Evolutionary conservation across 2,888 invertebrate species (phyloP).

Genomic region (Scaptomyza cyrtandrae): DNA sequence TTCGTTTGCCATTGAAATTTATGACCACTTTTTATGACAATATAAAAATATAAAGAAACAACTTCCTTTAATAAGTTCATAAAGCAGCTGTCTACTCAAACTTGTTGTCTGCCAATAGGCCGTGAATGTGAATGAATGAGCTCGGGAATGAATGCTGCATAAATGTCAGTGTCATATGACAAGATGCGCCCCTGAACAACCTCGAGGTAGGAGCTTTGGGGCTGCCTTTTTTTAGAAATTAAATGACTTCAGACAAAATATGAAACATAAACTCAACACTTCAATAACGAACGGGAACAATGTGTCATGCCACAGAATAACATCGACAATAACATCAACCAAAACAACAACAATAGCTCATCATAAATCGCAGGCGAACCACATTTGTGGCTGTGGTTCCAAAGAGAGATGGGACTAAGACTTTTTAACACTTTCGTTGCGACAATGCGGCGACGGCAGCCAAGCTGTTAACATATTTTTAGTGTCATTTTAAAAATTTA

Average conservation of each 20-base stretch:
- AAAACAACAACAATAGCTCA: slow-evolving; percentile 35
- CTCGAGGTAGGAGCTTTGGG: slow-evolving; percentile 15
- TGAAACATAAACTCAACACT: slow-evolving; percentile 68
- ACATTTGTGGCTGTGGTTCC: slow-evolving; percentile 49
- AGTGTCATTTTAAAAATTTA: slow-evolving; percentile 81
- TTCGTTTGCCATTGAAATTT: slow-evolving; percentile 16
- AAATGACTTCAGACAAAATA: slow-evolving; percentile 63
- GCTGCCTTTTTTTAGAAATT: slow-evolving; percentile 60
- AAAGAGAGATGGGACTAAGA: slow-evolving; percentile 25
- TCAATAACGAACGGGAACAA: slow-evolving; percentile 60
- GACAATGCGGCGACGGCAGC: slow-evolving; percentile 61
- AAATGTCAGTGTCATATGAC: slow-evolving; percentile 63
- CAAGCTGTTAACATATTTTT: slow-evolving; percentile 76
- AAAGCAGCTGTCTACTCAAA: slow-evolving; percentile 32
- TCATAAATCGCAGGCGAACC: slow-evolving; percentile 61
- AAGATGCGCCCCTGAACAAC: slow-evolving; percentile 21
- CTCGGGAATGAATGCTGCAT: slow-evolving; percentile 44
- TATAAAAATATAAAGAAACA: slow-evolving; percentile 31
- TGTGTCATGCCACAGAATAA: slow-evolving; percentile 44
- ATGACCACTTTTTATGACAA: slow-evolving; percentile 36
- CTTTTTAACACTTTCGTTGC: slow-evolving; percentile 75
- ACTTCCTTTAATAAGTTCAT: slow-evolving; percentile 60
- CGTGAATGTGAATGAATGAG: slow-evolving; percentile 36
- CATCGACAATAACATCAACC: slow-evolving; percentile 2
- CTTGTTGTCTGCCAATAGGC: slow-evolving; percentile 44